Conservation (phyloP, 2,888 invertebrate species). For the Hymenopus coronatus region DNA sequence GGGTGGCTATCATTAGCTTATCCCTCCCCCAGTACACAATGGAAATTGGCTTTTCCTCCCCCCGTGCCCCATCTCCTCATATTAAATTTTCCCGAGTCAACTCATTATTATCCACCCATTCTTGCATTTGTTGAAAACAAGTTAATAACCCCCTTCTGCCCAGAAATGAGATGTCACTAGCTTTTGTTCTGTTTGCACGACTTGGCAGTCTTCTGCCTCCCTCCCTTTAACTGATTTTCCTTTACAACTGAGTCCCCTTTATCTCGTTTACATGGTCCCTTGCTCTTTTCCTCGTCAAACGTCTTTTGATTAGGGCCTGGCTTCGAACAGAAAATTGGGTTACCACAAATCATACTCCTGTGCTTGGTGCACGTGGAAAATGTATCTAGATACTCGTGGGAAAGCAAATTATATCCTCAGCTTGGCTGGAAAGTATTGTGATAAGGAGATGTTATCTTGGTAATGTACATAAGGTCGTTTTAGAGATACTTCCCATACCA, state of each 20-base stretch:
- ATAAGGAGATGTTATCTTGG: too few species aligned
- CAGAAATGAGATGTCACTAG: background rate
- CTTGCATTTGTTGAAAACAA: constrained; percentile 5
- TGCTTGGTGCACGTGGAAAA: background rate
- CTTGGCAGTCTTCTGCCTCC: background rate
- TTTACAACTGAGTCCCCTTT: background rate
- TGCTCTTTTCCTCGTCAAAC: background rate
- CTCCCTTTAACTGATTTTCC: background rate
- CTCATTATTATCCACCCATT: background rate
- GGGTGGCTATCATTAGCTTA: background rate
- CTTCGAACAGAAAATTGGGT: background rate
- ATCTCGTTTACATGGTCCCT: background rate
- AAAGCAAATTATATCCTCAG: background rate
- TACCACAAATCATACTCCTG: background rate
- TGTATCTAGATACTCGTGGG: background rate
- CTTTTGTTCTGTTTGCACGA: background rate
- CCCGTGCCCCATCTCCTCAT: background rate
- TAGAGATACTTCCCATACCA: too few species aligned
- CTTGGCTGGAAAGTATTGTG: too few species aligned
- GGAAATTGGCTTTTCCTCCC: background rate
- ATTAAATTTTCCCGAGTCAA: constrained; percentile 8
- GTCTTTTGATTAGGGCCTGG: background rate
- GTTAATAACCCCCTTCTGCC: constrained; percentile 2
- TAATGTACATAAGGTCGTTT: too few species aligned
- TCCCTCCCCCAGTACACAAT: background rate